Base-by-base conservation (phyloP, 1,140 invertebrate genomes). In the Lordiphosa mommai region DNA sequence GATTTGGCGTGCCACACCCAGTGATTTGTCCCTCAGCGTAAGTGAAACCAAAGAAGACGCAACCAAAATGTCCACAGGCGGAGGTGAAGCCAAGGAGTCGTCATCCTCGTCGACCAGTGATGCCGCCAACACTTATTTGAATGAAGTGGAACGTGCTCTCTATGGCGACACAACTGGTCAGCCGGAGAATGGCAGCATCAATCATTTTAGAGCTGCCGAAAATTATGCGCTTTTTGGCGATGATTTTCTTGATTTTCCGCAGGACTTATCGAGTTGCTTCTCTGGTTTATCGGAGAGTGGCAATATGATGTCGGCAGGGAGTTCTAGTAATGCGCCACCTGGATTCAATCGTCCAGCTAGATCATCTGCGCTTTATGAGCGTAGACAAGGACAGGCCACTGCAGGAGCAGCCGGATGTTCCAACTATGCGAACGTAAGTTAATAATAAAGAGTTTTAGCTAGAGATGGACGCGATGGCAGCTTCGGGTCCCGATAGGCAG, bases 141-240 rank as follows among this genome's bases (percentile, higher is more conserved):
- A 29, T 5, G 77, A 82, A 34, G 72, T 84, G 47, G 46, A 56
- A 5, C 52, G 40, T 13, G 55, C 72, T 5, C 60, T 88, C 1
- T 72, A 74, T 13, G 63, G 49, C 3, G 66, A 85, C 12, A 64
- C 37, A 3, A 51, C 36, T 0, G 76, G 69, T 0, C 71, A 84
- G 38, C 86, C 86, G 23, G 41, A 69, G 4, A 46, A 60, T n/a
- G 72, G 66, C 34, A 65, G 33, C n/a, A 43, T 23, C 0, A 71
- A 77, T 17, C 86, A 84, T 16, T 82, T 61, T 44, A 72, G 80
- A 61, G 86, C 86, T 2, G 86, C 86, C 12, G 72, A 88, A 52
- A 73, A 70, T 7, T 88, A 84, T 41, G 71, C 86, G 0, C 23
- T 88, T 0, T 56, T 41, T 4, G 76, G 76, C 3, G 57, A 84